Evolutionary conservation across 2,113 vertebrate genomes (phyloP).

Genomic region (Melanerpes formicivorus): DNA sequence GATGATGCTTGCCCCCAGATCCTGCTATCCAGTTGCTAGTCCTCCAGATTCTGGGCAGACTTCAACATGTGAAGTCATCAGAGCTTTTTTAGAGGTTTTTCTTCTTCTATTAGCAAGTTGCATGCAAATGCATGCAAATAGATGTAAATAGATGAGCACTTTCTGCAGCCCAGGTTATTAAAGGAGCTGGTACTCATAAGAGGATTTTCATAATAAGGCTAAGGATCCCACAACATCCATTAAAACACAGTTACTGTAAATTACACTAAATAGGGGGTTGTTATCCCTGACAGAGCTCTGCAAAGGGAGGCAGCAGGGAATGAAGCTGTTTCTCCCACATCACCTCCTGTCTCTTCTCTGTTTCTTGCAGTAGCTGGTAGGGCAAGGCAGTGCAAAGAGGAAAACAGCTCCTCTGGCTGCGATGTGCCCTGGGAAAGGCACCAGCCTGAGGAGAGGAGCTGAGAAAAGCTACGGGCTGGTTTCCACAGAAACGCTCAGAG

Average conservation of each 20-base stretch:
- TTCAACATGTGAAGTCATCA: neutral
- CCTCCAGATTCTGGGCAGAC: neutral
- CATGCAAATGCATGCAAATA: slow-evolving; percentile 62
- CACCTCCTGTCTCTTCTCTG: neutral
- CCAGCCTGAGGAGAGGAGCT: neutral
- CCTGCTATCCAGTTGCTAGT: neutral
- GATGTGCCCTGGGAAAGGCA: neutral
- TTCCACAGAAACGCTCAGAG: neutral
- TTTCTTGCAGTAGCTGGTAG: neutral
- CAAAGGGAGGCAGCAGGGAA: neutral
- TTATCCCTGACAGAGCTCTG: slow-evolving; percentile 11
- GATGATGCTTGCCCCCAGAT: neutral
- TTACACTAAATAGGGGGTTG: neutral
- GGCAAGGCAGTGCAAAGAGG: neutral
- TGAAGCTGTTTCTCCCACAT: neutral
- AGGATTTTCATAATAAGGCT: slow-evolving; percentile 57
- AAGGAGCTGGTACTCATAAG: slow-evolving; percentile 57
- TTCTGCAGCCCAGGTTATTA: slow-evolving; percentile 20
- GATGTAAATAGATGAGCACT: slow-evolving; percentile 37
- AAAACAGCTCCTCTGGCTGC: neutral
- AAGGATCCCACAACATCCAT: slow-evolving; percentile 49
- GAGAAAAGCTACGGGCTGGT: neutral
- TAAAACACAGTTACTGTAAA: slow-evolving; percentile 32
- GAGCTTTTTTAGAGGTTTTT: neutral
- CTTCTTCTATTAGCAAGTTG: slow-evolving; percentile 6